Evolutionary conservation across 2,888 invertebrate genomes (phyloP).

Genomic region (Trachelus iudaicus): DNA sequence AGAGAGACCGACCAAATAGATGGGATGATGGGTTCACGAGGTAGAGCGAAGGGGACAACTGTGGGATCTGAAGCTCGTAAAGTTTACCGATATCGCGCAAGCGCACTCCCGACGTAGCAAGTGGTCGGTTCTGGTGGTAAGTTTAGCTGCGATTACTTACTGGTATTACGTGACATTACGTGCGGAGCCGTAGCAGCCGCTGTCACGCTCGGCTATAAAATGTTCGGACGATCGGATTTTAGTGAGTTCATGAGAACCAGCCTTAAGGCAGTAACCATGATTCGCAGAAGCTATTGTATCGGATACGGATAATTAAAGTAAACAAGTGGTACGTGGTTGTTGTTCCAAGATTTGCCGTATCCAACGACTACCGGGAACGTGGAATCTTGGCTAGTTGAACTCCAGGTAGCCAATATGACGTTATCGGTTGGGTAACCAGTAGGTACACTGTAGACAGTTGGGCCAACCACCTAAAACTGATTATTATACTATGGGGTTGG

Average conservation of each 20-base stretch:
- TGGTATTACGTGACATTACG: slow-evolving; percentile 33
- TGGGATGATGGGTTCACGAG: too few species aligned
- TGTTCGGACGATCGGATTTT: slow-evolving; percentile 18
- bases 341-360: neutral
- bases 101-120: slow-evolving; percentile 16
- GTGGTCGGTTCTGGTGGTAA: slow-evolving; percentile 14
- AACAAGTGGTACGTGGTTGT: neutral
- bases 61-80: slow-evolving; percentile 35
- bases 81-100: slow-evolving; percentile 29
- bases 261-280: neutral
- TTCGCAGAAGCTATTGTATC: neutral
- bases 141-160: slow-evolving; percentile 34
- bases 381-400: neutral
- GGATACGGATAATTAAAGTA: neutral
- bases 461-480: neutral
- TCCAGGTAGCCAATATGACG: neutral
- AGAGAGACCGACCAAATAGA: neutral
- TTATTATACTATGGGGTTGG: neutral
- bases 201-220: slow-evolving; percentile 33
- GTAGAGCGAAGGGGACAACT: slow-evolving; percentile 14
- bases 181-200: slow-evolving; percentile 19
- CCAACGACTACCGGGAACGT: neutral
- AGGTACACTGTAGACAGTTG: neutral
- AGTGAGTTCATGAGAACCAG: neutral
- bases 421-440: neutral